Evolutionary conservation across 2,888 invertebrate genomes (phyloP), one percentile per base, ranked within the genome.

Genomic region (Petrolisthes manimaculis): DNA sequence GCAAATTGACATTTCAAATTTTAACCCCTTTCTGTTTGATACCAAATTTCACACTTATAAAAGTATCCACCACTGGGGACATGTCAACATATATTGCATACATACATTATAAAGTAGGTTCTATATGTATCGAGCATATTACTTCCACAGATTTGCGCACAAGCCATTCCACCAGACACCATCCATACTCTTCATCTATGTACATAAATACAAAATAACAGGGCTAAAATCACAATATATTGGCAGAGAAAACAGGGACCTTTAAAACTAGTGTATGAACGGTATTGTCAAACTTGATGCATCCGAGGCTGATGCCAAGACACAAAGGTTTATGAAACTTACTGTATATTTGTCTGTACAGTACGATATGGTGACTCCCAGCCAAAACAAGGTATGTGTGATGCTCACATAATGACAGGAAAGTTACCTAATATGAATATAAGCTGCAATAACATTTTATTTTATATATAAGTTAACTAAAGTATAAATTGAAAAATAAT

Each of bases 171-270:
- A 69, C 75, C 56, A 69, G 51, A 83, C 83, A 87, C 69, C 61
- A 84, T 61, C 56, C 74, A 87, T 71, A 84, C 83, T 80, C 37
- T 77, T 74, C 51, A 14, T 82, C 67, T 86, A 86, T 86, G 71
- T 86, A 86, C 86, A 86, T 86, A 86, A 86, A 86, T 86, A 86
- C 81, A 84, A 87, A 83, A 84, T 77, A 87, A 87, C 87, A 84
- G 53, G 86, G 80, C 86, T 80, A 69, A 87, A 87, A 84, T 87
- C 87, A 87, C 87, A 84, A 87, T 87, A 79, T 83, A 86, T 83
- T 86, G 86, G 86, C 86, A 86, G 86, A 86, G 86, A 86, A 55
- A 78, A 86, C 81, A 79, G 37, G 77, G 51, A 69, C 74, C 71
- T 56, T 56, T 80, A 54, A 54, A 86, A 53, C 51, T 24, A 67